phyloP scores from a whole-genome alignment of 2,888 invertebrate species.

The Cactoblastis cactorum region DNA sequence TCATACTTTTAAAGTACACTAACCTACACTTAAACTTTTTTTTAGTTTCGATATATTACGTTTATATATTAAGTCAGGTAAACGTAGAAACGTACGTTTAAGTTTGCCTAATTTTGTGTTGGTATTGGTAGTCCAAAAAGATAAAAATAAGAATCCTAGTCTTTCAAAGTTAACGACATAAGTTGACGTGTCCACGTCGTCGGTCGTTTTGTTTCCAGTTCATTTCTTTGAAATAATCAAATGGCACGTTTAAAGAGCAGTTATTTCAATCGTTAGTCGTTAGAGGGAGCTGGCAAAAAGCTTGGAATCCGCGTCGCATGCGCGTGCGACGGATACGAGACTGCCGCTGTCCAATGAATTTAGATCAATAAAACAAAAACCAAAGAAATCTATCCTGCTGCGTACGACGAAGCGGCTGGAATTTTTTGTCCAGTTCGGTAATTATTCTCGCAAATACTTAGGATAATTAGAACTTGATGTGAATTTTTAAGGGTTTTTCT shows the following conservation, averaged over 20 bases:
- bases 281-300: constrained; percentile 70
- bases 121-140: too few species aligned
- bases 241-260: constrained; percentile 52
- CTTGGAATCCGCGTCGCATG: constrained; percentile 44
- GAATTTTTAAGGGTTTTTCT: not conserved
- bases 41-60: too few species aligned
- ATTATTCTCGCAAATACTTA: constrained; percentile 2
- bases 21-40: too few species aligned
- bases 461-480: constrained; percentile 2
- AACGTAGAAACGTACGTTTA: not conserved
- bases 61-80: too few species aligned
- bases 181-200: not conserved
- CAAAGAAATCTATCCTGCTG: constrained; percentile 45
- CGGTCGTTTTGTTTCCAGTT: constrained; percentile 27
- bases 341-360: constrained; percentile 61
- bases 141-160: too few species aligned
- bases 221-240: constrained; percentile 51
- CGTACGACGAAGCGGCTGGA: constrained; percentile 26
- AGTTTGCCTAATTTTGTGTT: too few species aligned
- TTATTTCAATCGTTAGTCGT: constrained; percentile 72
- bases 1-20: too few species aligned
- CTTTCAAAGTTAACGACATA: not conserved
- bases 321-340: constrained; percentile 48
- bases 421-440: constrained; percentile 5
- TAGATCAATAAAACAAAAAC: constrained; percentile 58